Evolutionary conservation across 2,113 vertebrate species (phyloP), one percentile per base, ranked within the genome.

Genomic region (Canis aureus): DNA sequence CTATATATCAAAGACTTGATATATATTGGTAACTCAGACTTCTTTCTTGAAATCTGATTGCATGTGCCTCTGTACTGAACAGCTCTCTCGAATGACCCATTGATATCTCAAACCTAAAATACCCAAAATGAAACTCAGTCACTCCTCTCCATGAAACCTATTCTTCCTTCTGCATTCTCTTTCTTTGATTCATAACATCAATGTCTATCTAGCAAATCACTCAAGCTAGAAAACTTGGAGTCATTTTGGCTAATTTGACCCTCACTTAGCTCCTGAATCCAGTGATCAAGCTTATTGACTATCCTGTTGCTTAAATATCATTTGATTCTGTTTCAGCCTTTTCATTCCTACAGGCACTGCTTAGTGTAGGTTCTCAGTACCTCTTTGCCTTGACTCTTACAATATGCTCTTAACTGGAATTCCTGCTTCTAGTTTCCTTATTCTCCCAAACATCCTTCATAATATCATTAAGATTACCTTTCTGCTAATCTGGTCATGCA

Each of bases 161-260:
- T 59, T 82, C 57, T 96, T 67, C 55, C 17, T 82, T 91, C 32
- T 86, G 1, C 19, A 67, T 89, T 90, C 8, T 90, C 17, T 92
- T 95, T 55, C 76, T 88, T 94, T 94, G 64, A 66, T 95, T 91
- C 88, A 91, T 93, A 97, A 78, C 76, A 93, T 27, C 17, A 86
- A 27, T 95, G 29, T 53, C 13, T 86, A 84, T 53, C 13, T 86
- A 84, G 85, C 92, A 91, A 96, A 93, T 91, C 29, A 87, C 25
- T 11, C 57, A 96, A 51, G 27, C 80, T 84, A 87, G 62, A 92
- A 97, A 82, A 84, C 11, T 23, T 87, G 81, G 38, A 87, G 49
- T 83, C 43, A 87, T 62, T 98, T 95, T 95, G 49, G 87, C 64
- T 62, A 80, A 88, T 88, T 82, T 95, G 8, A 83, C 51, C 74